Conservation (phyloP, 2,888 invertebrate species). For the Tethea ocularis region DNA sequence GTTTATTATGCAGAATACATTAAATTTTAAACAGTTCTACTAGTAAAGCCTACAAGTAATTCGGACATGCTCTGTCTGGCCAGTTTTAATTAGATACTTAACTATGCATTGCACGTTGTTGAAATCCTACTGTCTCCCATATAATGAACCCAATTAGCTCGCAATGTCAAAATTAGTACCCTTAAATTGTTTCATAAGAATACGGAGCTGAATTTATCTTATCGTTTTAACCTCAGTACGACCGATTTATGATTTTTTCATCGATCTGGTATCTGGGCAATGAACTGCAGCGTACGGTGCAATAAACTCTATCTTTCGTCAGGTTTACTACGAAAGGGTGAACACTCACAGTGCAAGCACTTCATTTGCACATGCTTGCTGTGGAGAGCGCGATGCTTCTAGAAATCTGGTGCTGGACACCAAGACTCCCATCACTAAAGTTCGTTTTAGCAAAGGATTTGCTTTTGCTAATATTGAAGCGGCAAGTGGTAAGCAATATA, state of each 20-base stretch:
- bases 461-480: constrained; percentile 92
- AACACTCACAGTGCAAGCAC: constrained; percentile 91
- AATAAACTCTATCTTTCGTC: constrained; percentile 12
- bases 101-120: too few relatives aligned
- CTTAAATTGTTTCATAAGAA: neutral
- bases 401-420: constrained; percentile 87
- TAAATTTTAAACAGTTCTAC: too few relatives aligned
- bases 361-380: constrained; percentile 90
- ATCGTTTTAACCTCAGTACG: constrained; percentile 1
- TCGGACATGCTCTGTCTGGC: too few relatives aligned
- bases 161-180: neutral
- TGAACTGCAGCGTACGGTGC: neutral
- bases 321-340: constrained; percentile 92
- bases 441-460: constrained; percentile 90
- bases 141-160: neutral
- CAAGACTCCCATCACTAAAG: constrained; percentile 89
- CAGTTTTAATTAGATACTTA: neutral
- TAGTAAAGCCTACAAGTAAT: too few relatives aligned
- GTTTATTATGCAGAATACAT: too few relatives aligned
- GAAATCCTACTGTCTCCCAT: neutral
- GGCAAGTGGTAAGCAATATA: constrained; percentile 78
- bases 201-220: neutral
- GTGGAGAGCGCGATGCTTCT: constrained; percentile 90
- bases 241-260: neutral
- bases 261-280: neutral